Evolutionary conservation across 1,140 invertebrate species (phyloP).

Genomic region (Epicauta chinensis): DNA sequence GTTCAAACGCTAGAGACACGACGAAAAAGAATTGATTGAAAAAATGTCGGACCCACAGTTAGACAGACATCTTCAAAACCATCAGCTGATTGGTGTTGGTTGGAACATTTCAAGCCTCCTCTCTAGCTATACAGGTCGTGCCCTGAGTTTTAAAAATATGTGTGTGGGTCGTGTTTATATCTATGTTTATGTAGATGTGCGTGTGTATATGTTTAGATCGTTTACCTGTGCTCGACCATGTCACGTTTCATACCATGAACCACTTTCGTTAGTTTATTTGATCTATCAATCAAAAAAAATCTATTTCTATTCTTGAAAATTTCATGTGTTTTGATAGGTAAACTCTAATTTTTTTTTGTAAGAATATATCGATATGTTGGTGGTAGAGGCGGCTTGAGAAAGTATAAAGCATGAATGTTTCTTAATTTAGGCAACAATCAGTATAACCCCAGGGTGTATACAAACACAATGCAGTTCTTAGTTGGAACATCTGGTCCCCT

Average conservation of each 20-base stretch:
- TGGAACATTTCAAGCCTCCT: too few species aligned
- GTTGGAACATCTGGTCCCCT: constrained; percentile 15
- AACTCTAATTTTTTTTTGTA: background rate
- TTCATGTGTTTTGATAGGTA: background rate
- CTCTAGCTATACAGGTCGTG: too few species aligned
- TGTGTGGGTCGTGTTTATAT: background rate
- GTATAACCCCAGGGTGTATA: constrained; percentile 12
- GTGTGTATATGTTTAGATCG: constrained; percentile 1
- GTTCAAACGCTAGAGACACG: too few species aligned
- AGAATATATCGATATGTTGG: background rate
- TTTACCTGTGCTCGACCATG: background rate
- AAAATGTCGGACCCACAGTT: too few species aligned
- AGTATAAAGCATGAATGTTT: constrained; percentile 14
- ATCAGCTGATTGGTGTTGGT: too few species aligned
- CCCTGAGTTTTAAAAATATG: too few species aligned
- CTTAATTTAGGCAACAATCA: constrained; percentile 23
- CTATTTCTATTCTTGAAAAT: constrained; percentile 2
- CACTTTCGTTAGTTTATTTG: background rate
- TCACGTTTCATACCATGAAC: background rate
- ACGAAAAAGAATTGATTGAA: too few species aligned
- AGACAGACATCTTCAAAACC: too few species aligned
- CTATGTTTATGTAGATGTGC: background rate
- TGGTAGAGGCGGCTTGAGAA: too few species aligned
- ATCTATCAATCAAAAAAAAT: background rate
- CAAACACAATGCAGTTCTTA: constrained; percentile 14